A percentile compares a stretch with the other conserved stretches of the same genome.
Conservation (phyloP, 2,888 invertebrate genomes). For the Pogonocherus hispidulus region DNA sequence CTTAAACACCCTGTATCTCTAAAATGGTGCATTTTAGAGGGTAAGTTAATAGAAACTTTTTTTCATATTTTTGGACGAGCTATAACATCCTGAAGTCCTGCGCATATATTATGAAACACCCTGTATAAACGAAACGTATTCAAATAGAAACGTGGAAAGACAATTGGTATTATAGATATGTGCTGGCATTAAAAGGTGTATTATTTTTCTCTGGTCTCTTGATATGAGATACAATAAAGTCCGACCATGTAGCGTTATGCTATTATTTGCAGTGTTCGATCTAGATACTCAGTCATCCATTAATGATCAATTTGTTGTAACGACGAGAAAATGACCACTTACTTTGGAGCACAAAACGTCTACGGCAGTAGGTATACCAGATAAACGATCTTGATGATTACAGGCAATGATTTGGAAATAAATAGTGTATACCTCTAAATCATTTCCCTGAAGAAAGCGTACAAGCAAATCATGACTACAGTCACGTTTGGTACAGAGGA, state of each 20-base stretch:
- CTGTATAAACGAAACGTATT: no score
- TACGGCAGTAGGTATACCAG: not conserved
- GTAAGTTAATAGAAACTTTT: no score
- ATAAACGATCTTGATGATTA: not conserved
- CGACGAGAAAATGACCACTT: not conserved
- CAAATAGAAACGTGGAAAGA: no score
- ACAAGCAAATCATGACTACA: not conserved
- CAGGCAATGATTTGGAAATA: not conserved
- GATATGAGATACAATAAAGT: constrained; percentile 1
- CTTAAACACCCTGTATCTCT: no score
- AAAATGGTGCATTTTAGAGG: no score
- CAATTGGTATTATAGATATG: not conserved
- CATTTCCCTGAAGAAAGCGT: no score
- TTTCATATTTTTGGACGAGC: no score
- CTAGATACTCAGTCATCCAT: not conserved
- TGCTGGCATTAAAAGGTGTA: no score
- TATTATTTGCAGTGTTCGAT: not conserved
- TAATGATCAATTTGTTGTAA: not conserved
- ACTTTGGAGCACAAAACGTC: not conserved
- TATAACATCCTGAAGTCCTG: no score
- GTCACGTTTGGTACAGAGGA: not conserved
- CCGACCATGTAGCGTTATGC: not conserved
- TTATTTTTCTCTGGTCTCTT: not conserved
- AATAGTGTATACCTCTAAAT: no score
- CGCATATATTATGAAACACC: no score